Percentiles rank a stretch among this genome's conserved stretches.
These are phyloP conservation scores for Phenacoccus solenopsis DNA, from an alignment of 1,140 invertebrate genomes.

Conservation along the genomic window DNA sequence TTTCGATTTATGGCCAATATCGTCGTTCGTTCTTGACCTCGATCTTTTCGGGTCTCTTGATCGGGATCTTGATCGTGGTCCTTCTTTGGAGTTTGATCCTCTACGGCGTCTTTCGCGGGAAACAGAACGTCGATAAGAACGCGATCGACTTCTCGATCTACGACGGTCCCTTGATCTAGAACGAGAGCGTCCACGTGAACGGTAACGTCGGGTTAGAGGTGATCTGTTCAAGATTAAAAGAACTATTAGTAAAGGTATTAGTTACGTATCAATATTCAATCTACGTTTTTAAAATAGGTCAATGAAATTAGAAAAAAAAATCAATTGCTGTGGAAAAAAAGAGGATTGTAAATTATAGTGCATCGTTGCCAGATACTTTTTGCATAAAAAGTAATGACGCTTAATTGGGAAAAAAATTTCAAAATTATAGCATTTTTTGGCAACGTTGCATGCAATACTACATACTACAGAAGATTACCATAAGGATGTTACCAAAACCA, in stretches of 20 bases:
- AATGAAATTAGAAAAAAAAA: too few relatives aligned
- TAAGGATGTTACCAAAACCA: neutral
- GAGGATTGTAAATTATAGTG: neutral
- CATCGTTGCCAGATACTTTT: too few relatives aligned
- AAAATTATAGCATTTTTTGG: too few relatives aligned
- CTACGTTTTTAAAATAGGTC: too few relatives aligned
- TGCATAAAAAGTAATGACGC: too few relatives aligned
- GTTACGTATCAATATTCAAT: neutral
- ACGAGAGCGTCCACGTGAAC: neutral
- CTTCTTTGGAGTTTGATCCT: neutral
- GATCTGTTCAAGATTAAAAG: neutral
- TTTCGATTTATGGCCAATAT: neutral
- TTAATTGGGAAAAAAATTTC: too few relatives aligned
- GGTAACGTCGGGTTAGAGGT: conserved; percentile 8
- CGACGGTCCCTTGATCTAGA: neutral
- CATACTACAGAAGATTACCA: neutral
- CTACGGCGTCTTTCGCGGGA: neutral
- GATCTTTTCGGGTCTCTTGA: neutral
- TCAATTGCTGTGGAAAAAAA: neutral
- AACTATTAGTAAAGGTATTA: neutral
- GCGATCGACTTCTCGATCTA: neutral
- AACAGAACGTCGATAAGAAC: neutral
- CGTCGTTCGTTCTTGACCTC: neutral
- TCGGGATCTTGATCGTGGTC: neutral
- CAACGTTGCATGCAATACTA: conserved; percentile 4